Evolutionary conservation across 1,140 invertebrate genomes (phyloP).

Genomic region (Drosophila nigromelanica): DNA sequence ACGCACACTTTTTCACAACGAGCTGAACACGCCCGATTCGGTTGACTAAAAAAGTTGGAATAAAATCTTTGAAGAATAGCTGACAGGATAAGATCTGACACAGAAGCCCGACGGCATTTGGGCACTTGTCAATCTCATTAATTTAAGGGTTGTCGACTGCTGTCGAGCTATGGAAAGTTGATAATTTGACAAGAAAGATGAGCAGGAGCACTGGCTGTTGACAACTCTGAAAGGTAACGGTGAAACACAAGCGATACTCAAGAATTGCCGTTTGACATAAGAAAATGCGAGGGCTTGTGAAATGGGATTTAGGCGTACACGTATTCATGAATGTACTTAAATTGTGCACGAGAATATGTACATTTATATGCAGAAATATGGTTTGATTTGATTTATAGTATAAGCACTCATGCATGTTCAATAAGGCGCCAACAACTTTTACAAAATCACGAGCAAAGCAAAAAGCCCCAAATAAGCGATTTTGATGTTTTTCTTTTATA

Average conservation of each 20-base stretch:
- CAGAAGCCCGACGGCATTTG: neutral
- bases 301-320: neutral
- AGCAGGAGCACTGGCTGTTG: neutral
- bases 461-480: too few species aligned
- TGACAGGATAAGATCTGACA: neutral
- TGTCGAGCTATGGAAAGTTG: neutral
- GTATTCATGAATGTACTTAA: neutral
- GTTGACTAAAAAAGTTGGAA: neutral
- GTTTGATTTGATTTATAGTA: too few species aligned
- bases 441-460: too few species aligned
- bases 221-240: constrained; percentile 47
- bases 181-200: too few species aligned
- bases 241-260: constrained; percentile 1
- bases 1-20: neutral
- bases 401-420: too few species aligned
- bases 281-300: neutral
- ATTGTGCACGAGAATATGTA: neutral
- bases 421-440: too few species aligned
- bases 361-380: too few species aligned
- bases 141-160: constrained; percentile 8
- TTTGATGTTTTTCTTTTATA: too few species aligned
- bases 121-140: neutral
- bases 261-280: constrained; percentile 8
- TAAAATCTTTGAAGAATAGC: neutral
- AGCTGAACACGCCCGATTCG: too few species aligned